phyloP scores from a whole-genome alignment of 2,888 invertebrate species.

The Litoditis marina region DNA sequence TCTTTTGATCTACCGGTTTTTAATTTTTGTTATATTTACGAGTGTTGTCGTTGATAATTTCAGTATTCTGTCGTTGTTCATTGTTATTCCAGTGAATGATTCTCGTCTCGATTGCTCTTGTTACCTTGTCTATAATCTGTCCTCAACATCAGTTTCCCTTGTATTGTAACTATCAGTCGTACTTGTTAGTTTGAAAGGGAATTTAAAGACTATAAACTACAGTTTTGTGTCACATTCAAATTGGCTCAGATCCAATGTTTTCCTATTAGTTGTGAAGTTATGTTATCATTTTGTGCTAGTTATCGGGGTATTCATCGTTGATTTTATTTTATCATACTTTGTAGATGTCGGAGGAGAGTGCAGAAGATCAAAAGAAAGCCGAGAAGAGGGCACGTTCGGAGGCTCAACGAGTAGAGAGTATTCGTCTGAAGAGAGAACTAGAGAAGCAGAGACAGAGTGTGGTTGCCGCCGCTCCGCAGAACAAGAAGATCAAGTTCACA shows the following conservation, averaged over 20 bases:
- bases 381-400: constrained; percentile 30
- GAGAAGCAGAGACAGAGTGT: constrained; percentile 19
- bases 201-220: too few species aligned
- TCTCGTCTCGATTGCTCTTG: too few species aligned
- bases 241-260: too few species aligned
- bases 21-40: background rate
- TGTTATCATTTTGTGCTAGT: too few species aligned
- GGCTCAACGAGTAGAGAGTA: constrained; percentile 24
- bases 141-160: too few species aligned
- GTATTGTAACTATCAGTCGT: too few species aligned
- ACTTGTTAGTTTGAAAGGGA: too few species aligned
- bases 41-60: background rate
- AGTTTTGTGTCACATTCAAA: too few species aligned
- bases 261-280: too few species aligned
- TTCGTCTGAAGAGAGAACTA: constrained; percentile 19
- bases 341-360: constrained; percentile 5
- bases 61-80: background rate
- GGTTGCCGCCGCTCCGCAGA: background rate
- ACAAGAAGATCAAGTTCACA: constrained; percentile 35
- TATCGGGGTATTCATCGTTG: too few species aligned
- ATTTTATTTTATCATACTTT: background rate
- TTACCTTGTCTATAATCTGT: too few species aligned
- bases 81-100: background rate
- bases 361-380: constrained; percentile 19
- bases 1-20: too few species aligned